These are phyloP conservation scores for Sparus aurata DNA, from an alignment of 2,797 vertebrate genomes.

Conservation along the genomic window DNA sequence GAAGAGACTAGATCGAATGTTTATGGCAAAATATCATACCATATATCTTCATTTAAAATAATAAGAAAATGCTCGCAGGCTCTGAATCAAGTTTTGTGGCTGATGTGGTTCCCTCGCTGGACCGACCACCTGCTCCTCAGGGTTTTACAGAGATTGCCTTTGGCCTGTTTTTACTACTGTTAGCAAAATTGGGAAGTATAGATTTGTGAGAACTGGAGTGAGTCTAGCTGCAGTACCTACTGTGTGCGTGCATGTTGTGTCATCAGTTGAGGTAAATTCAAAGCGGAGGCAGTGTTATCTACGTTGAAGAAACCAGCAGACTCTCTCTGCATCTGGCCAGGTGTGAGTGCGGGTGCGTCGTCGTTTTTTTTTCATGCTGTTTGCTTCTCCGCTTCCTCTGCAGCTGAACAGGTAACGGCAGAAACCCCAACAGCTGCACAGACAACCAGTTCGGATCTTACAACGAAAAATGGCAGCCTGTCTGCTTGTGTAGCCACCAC, in stretches of 20 bases:
- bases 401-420: rapidly evolving
- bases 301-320: not conserved
- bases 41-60: not conserved
- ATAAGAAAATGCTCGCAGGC: too few species aligned
- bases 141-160: too few species aligned
- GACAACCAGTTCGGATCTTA: rapidly evolving
- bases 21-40: not conserved
- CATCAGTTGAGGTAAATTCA: not conserved
- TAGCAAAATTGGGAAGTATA: too few species aligned
- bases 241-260: not conserved
- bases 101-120: too few species aligned
- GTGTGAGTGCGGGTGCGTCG: not conserved
- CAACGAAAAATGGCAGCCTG: not conserved
- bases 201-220: too few species aligned
- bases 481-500: not conserved
- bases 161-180: too few species aligned
- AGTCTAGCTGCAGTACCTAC: too few species aligned
- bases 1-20: not conserved
- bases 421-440: not conserved
- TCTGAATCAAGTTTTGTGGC: too few species aligned
- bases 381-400: not conserved
- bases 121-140: too few species aligned
- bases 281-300: not conserved
- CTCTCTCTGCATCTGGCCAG: not conserved
- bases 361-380: not conserved